phyloP scores from a whole-genome alignment of 2,113 vertebrate genomes.

The Epinephelus lanceolatus region DNA sequence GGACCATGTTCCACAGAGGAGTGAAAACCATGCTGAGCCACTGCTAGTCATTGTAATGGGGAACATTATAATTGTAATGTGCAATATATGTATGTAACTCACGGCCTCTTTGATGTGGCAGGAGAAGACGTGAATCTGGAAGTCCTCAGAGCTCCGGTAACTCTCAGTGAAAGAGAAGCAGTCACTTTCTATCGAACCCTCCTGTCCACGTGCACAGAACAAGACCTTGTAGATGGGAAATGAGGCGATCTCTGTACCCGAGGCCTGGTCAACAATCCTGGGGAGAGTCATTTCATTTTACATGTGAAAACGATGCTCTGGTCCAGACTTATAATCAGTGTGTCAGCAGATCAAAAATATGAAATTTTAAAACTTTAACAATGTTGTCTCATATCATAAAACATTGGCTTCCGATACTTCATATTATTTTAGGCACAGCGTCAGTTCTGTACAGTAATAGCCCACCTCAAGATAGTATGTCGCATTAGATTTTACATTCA shows the following conservation, averaged over 20 bases:
- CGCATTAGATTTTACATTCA: background rate
- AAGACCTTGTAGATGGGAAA: constrained; percentile 98
- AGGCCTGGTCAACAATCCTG: constrained; percentile 93
- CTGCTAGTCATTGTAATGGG: background rate
- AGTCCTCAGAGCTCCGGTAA: constrained; percentile 94
- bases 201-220: constrained; percentile 94
- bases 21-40: background rate
- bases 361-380: background rate
- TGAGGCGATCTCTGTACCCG: constrained; percentile 90
- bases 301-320: background rate
- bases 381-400: background rate
- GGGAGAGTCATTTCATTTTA: background rate
- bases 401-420: background rate
- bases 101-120: constrained; percentile 99
- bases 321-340: background rate
- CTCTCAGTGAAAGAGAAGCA: constrained; percentile 98
- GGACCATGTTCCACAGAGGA: background rate
- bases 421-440: background rate
- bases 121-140: constrained; percentile 98
- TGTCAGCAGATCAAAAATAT: background rate
- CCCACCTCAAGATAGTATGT: background rate
- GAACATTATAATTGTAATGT: background rate
- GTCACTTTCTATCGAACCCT: constrained; percentile 91
- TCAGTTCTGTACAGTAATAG: background rate
- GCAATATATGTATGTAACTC: constrained; percentile 73